Evolutionary conservation across 2,888 invertebrate species (phyloP).

Genomic region (Oegoconia quadripuncta): DNA sequence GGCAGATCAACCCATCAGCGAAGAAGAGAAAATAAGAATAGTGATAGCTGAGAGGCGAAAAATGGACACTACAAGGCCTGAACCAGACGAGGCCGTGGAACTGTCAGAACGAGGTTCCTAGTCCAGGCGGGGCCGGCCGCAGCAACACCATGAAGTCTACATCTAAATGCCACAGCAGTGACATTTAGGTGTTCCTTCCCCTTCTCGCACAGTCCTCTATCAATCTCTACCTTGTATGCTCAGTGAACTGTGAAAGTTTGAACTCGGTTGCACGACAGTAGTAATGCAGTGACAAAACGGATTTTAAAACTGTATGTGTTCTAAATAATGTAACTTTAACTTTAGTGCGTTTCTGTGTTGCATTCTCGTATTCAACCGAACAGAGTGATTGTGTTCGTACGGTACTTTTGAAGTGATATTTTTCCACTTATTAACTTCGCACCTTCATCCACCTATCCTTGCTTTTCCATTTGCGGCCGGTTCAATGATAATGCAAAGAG

Average conservation of each 20-base stretch:
- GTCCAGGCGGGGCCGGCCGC: conserved; percentile 77
- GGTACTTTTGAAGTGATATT: conserved; percentile 36
- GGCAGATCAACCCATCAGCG: conserved; percentile 49
- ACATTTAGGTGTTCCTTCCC: conserved; percentile 25
- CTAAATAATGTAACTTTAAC: no score
- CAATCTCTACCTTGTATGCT: conserved; percentile 40
- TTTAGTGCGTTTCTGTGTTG: conserved; percentile 36
- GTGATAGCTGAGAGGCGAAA: conserved; percentile 81
- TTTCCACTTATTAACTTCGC: conserved; percentile 36
- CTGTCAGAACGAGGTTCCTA: conserved; percentile 69
- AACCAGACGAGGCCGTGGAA: conserved; percentile 59
- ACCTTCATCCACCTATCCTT: conserved; percentile 34
- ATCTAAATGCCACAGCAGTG: conserved; percentile 49
- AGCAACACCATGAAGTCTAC: conserved; percentile 72
- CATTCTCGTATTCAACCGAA: conserved; percentile 43
- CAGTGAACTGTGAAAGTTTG: conserved; percentile 53
- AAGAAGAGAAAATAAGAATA: conserved; percentile 78
- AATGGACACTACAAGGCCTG: conserved; percentile 67
- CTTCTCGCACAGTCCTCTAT: conserved; percentile 32
- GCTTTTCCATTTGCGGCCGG: conserved; percentile 67
- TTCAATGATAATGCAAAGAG: conserved; percentile 61
- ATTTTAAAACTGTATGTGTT: conserved; percentile 21
- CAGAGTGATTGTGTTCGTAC: conserved; percentile 37
- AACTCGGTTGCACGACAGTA: conserved; percentile 64
- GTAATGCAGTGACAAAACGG: conserved; percentile 38